These are phyloP conservation scores for Epistrophella euchroma DNA, from an alignment of 2,888 invertebrate species.

Conservation along the genomic window DNA sequence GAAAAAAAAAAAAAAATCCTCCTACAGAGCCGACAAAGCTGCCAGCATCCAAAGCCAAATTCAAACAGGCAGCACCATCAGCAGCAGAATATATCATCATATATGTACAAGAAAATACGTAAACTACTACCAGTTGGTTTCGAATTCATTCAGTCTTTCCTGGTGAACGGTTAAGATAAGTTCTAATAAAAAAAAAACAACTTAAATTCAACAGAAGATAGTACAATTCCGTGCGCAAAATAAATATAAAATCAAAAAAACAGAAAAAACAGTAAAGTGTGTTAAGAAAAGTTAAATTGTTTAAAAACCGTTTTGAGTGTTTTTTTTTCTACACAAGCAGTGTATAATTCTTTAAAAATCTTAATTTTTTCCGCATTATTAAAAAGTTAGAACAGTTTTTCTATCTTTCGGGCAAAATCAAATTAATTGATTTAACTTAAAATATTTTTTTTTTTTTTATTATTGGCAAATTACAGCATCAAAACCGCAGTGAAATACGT, in stretches of 20 bases:
- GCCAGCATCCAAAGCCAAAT: constrained; percentile 20
- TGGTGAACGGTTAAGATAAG: constrained; percentile 63
- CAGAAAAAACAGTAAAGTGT: neutral
- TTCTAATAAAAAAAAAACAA: constrained; percentile 25
- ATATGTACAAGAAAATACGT: constrained; percentile 25
- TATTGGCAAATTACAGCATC: neutral
- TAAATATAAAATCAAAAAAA: constrained; percentile 17
- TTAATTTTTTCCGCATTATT: neutral
- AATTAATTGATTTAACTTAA: neutral
- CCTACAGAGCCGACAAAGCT: constrained; percentile 32
- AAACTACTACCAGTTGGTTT: constrained; percentile 57
- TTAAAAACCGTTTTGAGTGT: neutral
- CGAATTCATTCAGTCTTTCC: constrained; percentile 60
- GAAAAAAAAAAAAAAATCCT: constrained; percentile 31
- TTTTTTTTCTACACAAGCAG: neutral
- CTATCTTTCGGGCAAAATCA: neutral
- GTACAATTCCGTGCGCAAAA: constrained; percentile 36
- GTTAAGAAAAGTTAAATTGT: constrained; percentile 7
- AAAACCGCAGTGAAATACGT: neutral
- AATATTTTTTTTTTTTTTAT: too few species aligned
- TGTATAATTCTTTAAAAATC: neutral
- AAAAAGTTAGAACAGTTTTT: constrained; percentile 5
- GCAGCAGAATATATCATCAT: constrained; percentile 26
- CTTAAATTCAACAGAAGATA: neutral
- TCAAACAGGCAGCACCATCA: constrained; percentile 20